phyloP scores from a whole-genome alignment of 2,888 invertebrate genomes.

The Ophion slaviceki region DNA sequence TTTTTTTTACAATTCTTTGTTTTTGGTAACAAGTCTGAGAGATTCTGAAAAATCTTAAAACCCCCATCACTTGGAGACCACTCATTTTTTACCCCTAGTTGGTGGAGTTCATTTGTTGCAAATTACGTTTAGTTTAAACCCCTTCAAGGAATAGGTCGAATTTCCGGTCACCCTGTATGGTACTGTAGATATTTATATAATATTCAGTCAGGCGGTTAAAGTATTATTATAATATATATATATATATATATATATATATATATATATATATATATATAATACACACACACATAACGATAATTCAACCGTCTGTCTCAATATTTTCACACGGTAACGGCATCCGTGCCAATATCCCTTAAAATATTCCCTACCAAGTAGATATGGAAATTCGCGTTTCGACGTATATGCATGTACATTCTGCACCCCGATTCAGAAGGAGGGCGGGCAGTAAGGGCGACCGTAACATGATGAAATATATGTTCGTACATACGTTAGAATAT shows the following conservation, averaged over 20 bases:
- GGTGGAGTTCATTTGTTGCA: no score
- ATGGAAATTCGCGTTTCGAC: slow-evolving; percentile 44
- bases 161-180: background rate
- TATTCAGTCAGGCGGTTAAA: background rate
- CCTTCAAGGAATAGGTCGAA: no score
- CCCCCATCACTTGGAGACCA: no score
- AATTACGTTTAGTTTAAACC: no score
- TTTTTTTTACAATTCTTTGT: no score
- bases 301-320: slow-evolving; percentile 50
- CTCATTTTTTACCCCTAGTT: no score
- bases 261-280: no score
- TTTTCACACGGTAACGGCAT: slow-evolving; percentile 38
- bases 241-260: no score
- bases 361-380: slow-evolving; percentile 44
- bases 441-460: background rate
- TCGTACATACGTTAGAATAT: slow-evolving; percentile 1
- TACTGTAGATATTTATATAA: background rate
- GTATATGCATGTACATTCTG: slow-evolving; percentile 21
- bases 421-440: slow-evolving; percentile 9
- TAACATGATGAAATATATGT: slow-evolving; percentile 6
- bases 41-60: no score
- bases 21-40: no score
- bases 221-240: background rate
- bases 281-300: slow-evolving; percentile 3
- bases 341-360: slow-evolving; percentile 41